Percentiles rank a stretch among this genome's conserved stretches.
phyloP scores from a whole-genome alignment of 2,113 vertebrate genomes.

The Hippocampus mohnikei region DNA sequence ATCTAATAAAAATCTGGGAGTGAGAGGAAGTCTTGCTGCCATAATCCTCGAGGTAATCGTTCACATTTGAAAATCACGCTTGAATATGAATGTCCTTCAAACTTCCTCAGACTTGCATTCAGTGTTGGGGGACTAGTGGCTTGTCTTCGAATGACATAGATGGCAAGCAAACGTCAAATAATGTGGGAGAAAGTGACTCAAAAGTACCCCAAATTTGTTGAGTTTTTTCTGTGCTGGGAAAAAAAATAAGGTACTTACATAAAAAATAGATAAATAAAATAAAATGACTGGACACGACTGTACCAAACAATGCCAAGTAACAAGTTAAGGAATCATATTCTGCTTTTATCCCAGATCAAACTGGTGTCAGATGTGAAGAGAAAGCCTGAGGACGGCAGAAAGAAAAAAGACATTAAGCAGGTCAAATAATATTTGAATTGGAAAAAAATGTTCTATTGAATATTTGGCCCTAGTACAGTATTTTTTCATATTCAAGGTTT shows the following conservation, averaged over 20 bases:
- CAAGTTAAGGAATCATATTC: conserved; percentile 45
- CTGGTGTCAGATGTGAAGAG: conserved; percentile 7
- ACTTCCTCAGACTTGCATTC: conserved; percentile 31
- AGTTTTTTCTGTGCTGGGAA: conserved; percentile 6
- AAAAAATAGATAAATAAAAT: not conserved
- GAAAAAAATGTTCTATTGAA: conserved; percentile 3
- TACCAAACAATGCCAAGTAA: conserved; percentile 20
- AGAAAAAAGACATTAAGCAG: conserved; percentile 4
- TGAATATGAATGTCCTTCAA: conserved; percentile 64
- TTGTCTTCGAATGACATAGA: conserved; percentile 31
- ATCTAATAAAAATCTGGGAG: conserved; percentile 38
- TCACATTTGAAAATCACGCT: conserved; percentile 54
- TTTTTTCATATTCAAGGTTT: not conserved
- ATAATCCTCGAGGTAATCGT: conserved; percentile 55
- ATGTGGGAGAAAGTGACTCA: conserved; percentile 18
- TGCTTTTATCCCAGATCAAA: conserved; percentile 30
- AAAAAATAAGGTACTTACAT: conserved; percentile 5
- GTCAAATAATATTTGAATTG: conserved; percentile 16
- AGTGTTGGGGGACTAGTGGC: conserved; percentile 10
- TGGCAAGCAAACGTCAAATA: conserved; percentile 11
- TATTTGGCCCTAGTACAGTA: not conserved
- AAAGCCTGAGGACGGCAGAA: conserved; percentile 10
- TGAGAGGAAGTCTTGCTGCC: conserved; percentile 32
- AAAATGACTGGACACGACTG: conserved; percentile 5
- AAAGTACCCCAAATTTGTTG: conserved; percentile 8